Percentiles rank a stretch among this genome's conserved stretches.
Evolutionary conservation across 2,797 vertebrate genomes (phyloP).

Genomic region (Coreius guichenoti): DNA sequence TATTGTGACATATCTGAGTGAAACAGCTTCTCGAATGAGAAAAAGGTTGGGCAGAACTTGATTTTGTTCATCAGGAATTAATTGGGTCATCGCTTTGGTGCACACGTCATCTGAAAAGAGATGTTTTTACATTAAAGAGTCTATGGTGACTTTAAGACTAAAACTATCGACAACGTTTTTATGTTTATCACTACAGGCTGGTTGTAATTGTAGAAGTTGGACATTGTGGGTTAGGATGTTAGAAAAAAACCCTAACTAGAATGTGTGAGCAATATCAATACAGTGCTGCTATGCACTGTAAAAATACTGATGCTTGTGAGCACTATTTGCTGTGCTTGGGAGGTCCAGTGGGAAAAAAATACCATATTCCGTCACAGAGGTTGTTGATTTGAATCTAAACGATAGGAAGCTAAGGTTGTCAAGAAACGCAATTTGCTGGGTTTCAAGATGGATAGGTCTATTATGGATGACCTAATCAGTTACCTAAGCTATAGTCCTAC

Average conservation of each 20-base stretch:
- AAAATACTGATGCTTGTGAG: constrained; percentile 2
- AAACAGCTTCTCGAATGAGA: background rate
- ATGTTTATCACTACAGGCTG: background rate
- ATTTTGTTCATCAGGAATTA: background rate
- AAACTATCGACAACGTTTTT: background rate
- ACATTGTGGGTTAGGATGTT: background rate
- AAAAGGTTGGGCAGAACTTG: background rate
- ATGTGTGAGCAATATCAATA: background rate
- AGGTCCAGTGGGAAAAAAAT: constrained; percentile 5
- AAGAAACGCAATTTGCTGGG: constrained; percentile 26
- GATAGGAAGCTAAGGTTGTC: constrained; percentile 45
- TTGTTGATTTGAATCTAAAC: constrained; percentile 31
- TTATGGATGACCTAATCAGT: constrained; percentile 38
- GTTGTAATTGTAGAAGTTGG: background rate
- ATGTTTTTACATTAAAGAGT: background rate
- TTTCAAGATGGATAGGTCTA: constrained; percentile 35
- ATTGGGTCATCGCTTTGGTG: background rate
- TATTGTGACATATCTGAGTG: background rate
- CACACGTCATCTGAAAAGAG: background rate
- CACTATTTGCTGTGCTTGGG: constrained; percentile 7
- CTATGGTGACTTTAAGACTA: background rate
- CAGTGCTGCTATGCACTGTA: background rate
- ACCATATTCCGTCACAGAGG: background rate
- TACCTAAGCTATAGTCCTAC: constrained; percentile 24
- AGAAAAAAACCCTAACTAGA: background rate